Evolutionary conservation across 1,140 invertebrate genomes (phyloP).

Genomic region (Cydia strobilella): DNA sequence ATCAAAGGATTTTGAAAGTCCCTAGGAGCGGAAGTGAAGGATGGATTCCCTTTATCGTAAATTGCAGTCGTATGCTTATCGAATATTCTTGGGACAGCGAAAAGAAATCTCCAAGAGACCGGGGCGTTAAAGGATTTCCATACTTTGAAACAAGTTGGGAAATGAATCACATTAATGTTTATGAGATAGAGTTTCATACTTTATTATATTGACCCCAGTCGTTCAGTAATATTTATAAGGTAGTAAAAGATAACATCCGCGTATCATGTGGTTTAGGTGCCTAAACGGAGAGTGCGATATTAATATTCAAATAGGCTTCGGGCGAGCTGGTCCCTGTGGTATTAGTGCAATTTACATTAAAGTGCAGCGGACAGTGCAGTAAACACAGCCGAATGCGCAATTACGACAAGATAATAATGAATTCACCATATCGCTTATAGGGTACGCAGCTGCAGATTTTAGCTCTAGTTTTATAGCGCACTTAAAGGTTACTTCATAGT

Average conservation of each 20-base stretch:
- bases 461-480: slow-evolving; percentile 28
- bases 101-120: slow-evolving; percentile 35
- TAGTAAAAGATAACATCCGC: slow-evolving; percentile 60
- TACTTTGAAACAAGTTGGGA: slow-evolving; percentile 26
- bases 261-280: slow-evolving; percentile 51
- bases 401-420: slow-evolving; percentile 41
- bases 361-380: slow-evolving; percentile 37
- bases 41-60: slow-evolving; percentile 67
- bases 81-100: slow-evolving; percentile 40
- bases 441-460: slow-evolving; percentile 43
- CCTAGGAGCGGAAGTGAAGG: slow-evolving; percentile 60
- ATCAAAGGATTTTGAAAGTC: slow-evolving; percentile 73
- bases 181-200: neutral
- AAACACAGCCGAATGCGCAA: slow-evolving; percentile 40
- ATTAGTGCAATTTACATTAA: slow-evolving; percentile 66
- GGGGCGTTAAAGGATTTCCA: slow-evolving; percentile 28
- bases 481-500: slow-evolving; percentile 30
- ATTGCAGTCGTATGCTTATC: slow-evolving; percentile 58
- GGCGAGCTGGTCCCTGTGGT: slow-evolving; percentile 59
- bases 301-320: slow-evolving; percentile 75
- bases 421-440: slow-evolving; percentile 36
- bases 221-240: slow-evolving; percentile 48
- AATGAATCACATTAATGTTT: slow-evolving; percentile 15
- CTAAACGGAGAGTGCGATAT: slow-evolving; percentile 56
- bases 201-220: neutral